A percentile compares a stretch with the other conserved stretches of the same genome.
These are phyloP conservation scores for Littorina saxatilis DNA, from an alignment of 1,140 invertebrate species.

Conservation along the genomic window DNA sequence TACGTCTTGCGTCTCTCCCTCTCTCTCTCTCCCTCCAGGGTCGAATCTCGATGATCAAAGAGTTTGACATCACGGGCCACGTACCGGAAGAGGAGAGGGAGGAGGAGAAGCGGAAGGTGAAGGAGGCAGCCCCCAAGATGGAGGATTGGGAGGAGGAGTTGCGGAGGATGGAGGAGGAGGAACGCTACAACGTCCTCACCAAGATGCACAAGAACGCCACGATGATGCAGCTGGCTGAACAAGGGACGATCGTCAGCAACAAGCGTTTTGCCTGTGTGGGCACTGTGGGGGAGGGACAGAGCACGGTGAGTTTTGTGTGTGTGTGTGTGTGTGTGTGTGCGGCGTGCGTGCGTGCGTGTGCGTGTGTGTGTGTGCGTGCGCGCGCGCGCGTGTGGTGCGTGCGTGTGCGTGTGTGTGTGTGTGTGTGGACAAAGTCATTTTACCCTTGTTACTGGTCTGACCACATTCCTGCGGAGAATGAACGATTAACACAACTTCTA, in stretches of 20 bases:
- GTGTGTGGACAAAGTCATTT: too few relatives aligned
- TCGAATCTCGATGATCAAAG: slow-evolving; percentile 41
- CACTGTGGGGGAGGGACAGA: slow-evolving; percentile 13
- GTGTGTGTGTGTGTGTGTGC: background rate
- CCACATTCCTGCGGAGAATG: too few relatives aligned
- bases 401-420: slow-evolving; percentile 18
- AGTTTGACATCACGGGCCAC: slow-evolving; percentile 37
- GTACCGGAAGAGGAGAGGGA: background rate
- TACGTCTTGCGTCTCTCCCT: too few relatives aligned
- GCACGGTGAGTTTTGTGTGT: slow-evolving; percentile 7
- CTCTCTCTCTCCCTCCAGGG: slow-evolving; percentile 36
- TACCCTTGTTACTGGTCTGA: too few relatives aligned
- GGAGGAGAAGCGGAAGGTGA: background rate
- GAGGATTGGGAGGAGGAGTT: slow-evolving; percentile 13
- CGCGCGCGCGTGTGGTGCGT: slow-evolving; percentile 1
- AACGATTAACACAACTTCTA: too few relatives aligned
- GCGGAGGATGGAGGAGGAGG: background rate
- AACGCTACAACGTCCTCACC: slow-evolving; percentile 6
- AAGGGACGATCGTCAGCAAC: background rate
- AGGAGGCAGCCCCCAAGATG: background rate
- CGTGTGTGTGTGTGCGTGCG: slow-evolving; percentile 4
- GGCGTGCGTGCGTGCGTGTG: background rate
- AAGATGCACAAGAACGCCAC: background rate
- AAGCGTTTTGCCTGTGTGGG: slow-evolving; percentile 30
- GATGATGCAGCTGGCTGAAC: background rate